Base-by-base conservation (phyloP, 2,797 vertebrate genomes). In the Gymnoscopelus braueri region DNA sequence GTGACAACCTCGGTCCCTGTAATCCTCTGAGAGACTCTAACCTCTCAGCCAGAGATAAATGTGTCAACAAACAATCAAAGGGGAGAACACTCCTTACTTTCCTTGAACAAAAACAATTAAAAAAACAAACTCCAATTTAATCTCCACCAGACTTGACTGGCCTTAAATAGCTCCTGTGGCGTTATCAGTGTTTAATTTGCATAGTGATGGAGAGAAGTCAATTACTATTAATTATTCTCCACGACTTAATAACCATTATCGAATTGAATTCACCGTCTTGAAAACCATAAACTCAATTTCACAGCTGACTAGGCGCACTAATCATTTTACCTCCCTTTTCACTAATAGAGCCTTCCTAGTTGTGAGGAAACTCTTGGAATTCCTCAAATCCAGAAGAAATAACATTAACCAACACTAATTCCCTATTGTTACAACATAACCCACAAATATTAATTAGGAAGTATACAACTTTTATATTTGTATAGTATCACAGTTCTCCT, bases 201-300 rank as follows among this genome's bases (percentile, higher is more conserved):
- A 92, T 91, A 90, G 87, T 91, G 90, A 89, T 91, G 87, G 91
- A 91, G 91, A 86, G 87, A 91, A 92, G 90, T 92, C 89, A 93
- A 92, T 93, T 93, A 93, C 89, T 88, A 92, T 91, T 91, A 92
- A 91, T 91, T 92, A 91, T 92, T 92, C 89, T 89, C 90, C 91
- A 92, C 88, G 88, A 91, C 89, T 91, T 91, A 92, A 93, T 93
- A 89, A 87, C 91, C 89, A 90, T 92, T 92, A 91, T 92, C 92
- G 86, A 89, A 92, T 91, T 90, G 90, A 93, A 92, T 91, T 90
- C 84, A 83, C 85, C 78, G 88, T 93, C 91, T 92, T 89, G 87
- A 91, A 93, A 91, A 92, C 91, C 90, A 93, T 94, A 90, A 93
- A 92, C 86, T 91, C 90, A 93, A 93, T 94, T 93, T 93, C 93